Percentiles rank a stretch among this genome's conserved stretches.
phyloP scores from a whole-genome alignment of 2,797 vertebrate genomes.

The Etheostoma perlongum region DNA sequence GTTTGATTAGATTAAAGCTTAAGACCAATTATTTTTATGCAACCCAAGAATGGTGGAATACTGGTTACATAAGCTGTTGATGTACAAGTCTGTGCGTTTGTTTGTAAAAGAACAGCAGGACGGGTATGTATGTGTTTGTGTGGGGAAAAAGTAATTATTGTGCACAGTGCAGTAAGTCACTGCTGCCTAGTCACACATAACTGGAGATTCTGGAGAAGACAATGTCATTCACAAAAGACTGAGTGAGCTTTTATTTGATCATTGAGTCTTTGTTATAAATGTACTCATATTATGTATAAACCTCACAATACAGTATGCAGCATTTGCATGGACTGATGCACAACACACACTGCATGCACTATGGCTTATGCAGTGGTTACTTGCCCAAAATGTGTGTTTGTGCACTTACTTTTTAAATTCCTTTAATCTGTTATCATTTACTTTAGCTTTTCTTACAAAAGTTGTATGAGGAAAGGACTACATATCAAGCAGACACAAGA shows the following conservation, averaged over 20 bases:
- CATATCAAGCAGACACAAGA: not conserved
- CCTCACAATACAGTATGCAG: not conserved
- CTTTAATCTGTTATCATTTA: not conserved
- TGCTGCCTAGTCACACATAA: not conserved
- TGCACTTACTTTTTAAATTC: not conserved
- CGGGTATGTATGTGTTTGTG: conserved; percentile 7
- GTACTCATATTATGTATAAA: not conserved
- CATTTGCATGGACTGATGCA: not conserved
- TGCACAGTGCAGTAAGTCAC: conserved; percentile 8
- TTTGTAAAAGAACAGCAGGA: conserved; percentile 21
- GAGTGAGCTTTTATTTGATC: not conserved
- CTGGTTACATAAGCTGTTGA: conserved; percentile 48
- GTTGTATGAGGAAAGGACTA: too few relatives aligned
- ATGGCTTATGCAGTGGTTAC: not conserved
- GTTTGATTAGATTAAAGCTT: conserved; percentile 47
- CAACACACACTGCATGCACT: not conserved
- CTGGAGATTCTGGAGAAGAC: not conserved
- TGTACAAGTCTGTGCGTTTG: conserved; percentile 14
- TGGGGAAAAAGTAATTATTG: not conserved
- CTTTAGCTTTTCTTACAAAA: not conserved
- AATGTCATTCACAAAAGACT: not conserved
- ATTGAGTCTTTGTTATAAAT: not conserved
- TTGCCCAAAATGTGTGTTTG: not conserved
- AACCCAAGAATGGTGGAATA: conserved; percentile 22
- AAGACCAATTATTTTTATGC: conserved; percentile 45